Base-by-base conservation (phyloP, 2,113 vertebrate genomes). In the Bombycilla garrulus region DNA sequence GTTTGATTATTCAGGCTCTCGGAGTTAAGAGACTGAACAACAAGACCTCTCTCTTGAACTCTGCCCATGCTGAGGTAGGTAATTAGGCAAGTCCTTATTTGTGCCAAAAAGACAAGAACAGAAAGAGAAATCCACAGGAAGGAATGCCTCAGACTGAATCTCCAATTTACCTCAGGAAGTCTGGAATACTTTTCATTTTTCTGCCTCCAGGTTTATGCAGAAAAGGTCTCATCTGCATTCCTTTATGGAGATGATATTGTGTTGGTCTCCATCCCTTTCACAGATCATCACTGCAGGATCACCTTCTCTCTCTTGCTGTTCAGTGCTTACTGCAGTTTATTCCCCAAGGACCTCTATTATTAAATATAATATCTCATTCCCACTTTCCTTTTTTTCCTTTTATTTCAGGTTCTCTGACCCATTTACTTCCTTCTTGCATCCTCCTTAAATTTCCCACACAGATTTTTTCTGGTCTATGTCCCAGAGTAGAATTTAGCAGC, bases 21-120 rank as follows among this genome's bases (percentile, higher is more conserved):
- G 62, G 65, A 84, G 36, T 38, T 44, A 85, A 88, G 72, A 84
- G 51, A 65, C 35, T 6, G 15, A 91, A 54, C 35, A 76, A 94
- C 73, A 87, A 93, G 71, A 88, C 26, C 19, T 40, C 48, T 64
- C 38, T 74, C 58, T 87, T 61, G 72, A 89, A 76, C 48, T 73
- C 66, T 95, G 54, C 54, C 44, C 28, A 51, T 62, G 83, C 80
- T 84, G 86, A 93, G 92, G 57, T 74, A 81, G 58, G 45, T 92
- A 92, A 94, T 83, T 92, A 92, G n/a, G 35, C 57, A 94, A 92
- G 71, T 88, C 74, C 66, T 77, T 54, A 78, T 78, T 90, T 93
- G 48, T 2, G 61, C 69, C 88, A 71, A 74, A 90, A 93, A 96
- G 89, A 84, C 47, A 83, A 80, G 70, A 90, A 40, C 38, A 85